These are phyloP conservation scores for Portunus trituberculatus DNA, from an alignment of 1,140 invertebrate genomes.

Conservation along the genomic window DNA sequence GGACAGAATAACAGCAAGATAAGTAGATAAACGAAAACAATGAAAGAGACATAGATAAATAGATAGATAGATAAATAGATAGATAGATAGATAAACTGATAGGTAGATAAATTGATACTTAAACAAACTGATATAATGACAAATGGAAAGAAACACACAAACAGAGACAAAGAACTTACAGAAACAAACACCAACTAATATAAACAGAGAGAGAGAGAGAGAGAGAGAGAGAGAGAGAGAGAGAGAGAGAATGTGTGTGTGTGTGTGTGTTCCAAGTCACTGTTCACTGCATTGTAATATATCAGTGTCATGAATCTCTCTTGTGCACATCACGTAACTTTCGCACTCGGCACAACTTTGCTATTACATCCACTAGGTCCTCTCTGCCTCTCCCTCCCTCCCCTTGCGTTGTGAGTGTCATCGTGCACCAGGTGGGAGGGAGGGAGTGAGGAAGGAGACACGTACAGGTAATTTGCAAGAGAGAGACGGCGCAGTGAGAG, in stretches of 20 bases:
- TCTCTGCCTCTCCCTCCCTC: no score
- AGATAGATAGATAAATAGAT: neutral
- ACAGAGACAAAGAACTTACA: neutral
- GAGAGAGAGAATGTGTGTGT: neutral
- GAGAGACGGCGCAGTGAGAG: no score
- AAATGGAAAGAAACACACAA: neutral
- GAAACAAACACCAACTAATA: neutral
- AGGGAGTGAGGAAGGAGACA: no score
- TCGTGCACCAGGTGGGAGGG: no score
- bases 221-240: constrained; percentile 18
- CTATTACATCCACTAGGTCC: no score
- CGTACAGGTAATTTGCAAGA: no score
- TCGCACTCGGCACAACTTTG: no score
- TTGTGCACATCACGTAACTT: no score
- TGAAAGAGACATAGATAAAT: neutral
- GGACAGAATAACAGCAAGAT: no score
- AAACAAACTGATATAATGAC: neutral
- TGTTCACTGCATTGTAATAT: neutral
- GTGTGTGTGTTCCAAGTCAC: neutral
- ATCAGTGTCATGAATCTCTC: no score
- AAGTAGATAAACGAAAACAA: neutral
- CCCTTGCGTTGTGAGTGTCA: no score
- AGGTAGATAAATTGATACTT: neutral
- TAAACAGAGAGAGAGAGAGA: neutral
- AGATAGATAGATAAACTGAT: no score